phyloP scores from a whole-genome alignment of 2,888 invertebrate species.

The Lasioglossum vierecki region DNA sequence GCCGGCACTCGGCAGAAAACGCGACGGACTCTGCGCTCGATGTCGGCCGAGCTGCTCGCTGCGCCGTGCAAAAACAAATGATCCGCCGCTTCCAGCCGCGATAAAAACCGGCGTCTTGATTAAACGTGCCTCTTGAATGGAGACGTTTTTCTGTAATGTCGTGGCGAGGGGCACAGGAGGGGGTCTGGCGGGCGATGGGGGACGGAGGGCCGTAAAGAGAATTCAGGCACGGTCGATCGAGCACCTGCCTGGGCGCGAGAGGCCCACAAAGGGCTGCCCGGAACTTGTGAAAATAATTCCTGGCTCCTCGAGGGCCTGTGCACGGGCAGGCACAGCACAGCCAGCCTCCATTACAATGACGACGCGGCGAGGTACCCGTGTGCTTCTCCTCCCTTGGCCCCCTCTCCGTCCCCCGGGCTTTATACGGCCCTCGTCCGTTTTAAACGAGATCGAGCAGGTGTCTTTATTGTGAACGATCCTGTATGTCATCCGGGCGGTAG shows the following conservation, averaged over 20 bases:
- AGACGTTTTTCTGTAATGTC: slow-evolving; percentile 71
- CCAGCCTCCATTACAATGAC: slow-evolving; percentile 34
- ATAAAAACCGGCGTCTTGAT: slow-evolving; percentile 68
- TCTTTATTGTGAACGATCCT: slow-evolving; percentile 64
- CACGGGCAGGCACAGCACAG: slow-evolving; percentile 20
- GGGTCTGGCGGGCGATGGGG: not conserved
- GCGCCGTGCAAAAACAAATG: slow-evolving; percentile 52
- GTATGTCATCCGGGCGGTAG: slow-evolving; percentile 41
- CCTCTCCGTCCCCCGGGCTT: slow-evolving; percentile 39
- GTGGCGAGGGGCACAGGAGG: slow-evolving; percentile 32
- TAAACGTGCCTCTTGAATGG: slow-evolving; percentile 69
- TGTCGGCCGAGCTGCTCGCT: not conserved
- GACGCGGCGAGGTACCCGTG: slow-evolving; percentile 27
- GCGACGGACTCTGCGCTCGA: not conserved
- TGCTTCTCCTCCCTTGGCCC: not conserved
- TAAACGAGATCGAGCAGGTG: slow-evolving; percentile 68
- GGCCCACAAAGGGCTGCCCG: slow-evolving; percentile 58
- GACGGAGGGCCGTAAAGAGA: slow-evolving; percentile 63
- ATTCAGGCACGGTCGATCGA: slow-evolving; percentile 69
- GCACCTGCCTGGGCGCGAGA: slow-evolving; percentile 66
- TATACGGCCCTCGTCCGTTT: slow-evolving; percentile 54
- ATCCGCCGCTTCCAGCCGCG: slow-evolving; percentile 61
- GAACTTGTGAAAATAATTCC: slow-evolving; percentile 74
- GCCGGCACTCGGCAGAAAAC: slow-evolving; percentile 1
- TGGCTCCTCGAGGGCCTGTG: slow-evolving; percentile 49